Percentiles rank a stretch among this genome's conserved stretches.
These are phyloP conservation scores for Saccostrea glomerata DNA, from an alignment of 1,140 invertebrate species.

Conservation along the genomic window DNA sequence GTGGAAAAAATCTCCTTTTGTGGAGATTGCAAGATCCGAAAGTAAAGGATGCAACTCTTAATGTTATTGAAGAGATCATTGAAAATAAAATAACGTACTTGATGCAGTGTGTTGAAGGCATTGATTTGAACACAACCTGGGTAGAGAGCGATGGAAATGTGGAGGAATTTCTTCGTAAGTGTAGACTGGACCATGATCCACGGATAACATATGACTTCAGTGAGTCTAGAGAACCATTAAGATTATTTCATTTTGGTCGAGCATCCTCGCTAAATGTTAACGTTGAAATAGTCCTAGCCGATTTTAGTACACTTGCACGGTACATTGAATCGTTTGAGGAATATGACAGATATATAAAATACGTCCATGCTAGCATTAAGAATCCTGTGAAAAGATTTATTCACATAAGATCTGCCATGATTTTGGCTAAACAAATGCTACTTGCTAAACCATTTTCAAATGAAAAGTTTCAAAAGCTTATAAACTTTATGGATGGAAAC, in stretches of 20 bases:
- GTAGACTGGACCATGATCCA: neutral
- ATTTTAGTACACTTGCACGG: slow-evolving; percentile 3
- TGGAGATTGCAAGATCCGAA: neutral
- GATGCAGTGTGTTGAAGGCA: neutral
- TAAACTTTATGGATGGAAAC: slow-evolving; percentile 32
- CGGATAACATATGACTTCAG: neutral
- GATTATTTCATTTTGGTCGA: neutral
- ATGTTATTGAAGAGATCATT: neutral
- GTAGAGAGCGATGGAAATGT: neutral
- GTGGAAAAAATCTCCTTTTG: slow-evolving; percentile 29
- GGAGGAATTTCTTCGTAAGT: neutral
- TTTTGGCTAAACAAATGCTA: neutral
- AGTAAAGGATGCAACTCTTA: neutral
- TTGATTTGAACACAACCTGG: slow-evolving; percentile 11
- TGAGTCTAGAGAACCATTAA: neutral
- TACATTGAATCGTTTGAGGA: neutral
- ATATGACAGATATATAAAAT: neutral
- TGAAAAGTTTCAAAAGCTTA: slow-evolving; percentile 16
- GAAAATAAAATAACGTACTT: neutral
- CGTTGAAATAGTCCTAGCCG: neutral
- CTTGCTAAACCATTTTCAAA: neutral
- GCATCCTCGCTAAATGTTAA: neutral
- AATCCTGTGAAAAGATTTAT: neutral
- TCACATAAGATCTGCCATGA: neutral
- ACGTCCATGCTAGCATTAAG: neutral